phyloP scores from a whole-genome alignment of 2,888 invertebrate genomes.

The Nomada hirtipes region DNA sequence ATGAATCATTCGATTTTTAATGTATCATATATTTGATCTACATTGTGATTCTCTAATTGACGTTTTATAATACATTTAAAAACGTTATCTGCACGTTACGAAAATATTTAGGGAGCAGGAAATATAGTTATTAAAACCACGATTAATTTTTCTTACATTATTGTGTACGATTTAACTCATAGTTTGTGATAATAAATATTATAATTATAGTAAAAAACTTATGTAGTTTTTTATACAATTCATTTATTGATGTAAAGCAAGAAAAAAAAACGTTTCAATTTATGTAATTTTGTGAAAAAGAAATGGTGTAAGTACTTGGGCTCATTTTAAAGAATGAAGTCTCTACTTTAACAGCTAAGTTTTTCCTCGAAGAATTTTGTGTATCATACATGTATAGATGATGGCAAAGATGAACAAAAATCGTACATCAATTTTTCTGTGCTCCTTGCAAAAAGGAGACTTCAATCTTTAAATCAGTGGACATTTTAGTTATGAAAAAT shows the following conservation, averaged over 20 bases:
- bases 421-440: no score
- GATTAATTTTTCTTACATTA: constrained; percentile 78
- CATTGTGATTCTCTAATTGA: constrained; percentile 9
- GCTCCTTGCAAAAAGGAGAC: no score
- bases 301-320: no score
- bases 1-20: constrained; percentile 11
- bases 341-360: no score
- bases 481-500: no score
- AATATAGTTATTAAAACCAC: constrained; percentile 53
- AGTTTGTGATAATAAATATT: constrained; percentile 84
- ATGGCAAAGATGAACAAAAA: no score
- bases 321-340: no score
- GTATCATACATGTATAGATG: no score
- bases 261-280: background rate
- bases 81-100: constrained; percentile 11
- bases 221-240: background rate
- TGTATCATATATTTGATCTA: constrained; percentile 26
- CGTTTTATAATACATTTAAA: constrained; percentile 7
- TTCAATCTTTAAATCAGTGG: no score
- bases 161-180: constrained; percentile 80
- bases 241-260: background rate
- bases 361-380: no score
- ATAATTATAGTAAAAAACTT: constrained; percentile 70
- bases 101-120: constrained; percentile 40
- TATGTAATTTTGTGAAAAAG: no score